These are phyloP conservation scores for Amphipoea oculea DNA, from an alignment of 2,888 invertebrate genomes.

Conservation along the genomic window DNA sequence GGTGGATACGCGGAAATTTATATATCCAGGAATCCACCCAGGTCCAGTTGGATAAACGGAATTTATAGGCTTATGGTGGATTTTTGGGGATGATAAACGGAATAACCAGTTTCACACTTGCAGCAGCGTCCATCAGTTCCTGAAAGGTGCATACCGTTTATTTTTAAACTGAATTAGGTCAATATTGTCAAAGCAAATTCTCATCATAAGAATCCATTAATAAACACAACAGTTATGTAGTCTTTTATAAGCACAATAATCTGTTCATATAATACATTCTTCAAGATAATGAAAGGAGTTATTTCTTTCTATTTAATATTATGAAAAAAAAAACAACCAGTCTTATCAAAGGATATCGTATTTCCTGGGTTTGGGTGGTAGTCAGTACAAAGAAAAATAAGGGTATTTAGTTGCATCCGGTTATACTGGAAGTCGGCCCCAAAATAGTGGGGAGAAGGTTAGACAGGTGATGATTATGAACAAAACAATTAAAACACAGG, in stretches of 20 bases:
- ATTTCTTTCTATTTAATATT: background rate
- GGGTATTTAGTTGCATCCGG: background rate
- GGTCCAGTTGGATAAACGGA: background rate
- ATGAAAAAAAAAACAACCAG: background rate
- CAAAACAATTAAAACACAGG: background rate
- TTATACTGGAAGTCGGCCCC: background rate
- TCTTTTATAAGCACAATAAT: no score
- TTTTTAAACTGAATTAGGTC: background rate
- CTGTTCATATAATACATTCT: background rate
- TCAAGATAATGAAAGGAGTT: background rate
- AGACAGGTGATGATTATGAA: background rate
- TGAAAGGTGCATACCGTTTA: background rate
- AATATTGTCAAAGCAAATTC: background rate
- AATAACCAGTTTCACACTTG: background rate
- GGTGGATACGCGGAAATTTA: background rate
- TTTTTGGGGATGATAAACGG: background rate
- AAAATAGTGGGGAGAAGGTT: no score
- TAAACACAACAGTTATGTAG: background rate
- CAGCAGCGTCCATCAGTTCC: background rate
- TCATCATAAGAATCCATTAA: background rate
- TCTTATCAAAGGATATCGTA: background rate
- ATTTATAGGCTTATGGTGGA: background rate
- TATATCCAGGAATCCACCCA: background rate
- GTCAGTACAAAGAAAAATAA: background rate
- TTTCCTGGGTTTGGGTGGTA: background rate